phyloP scores from a whole-genome alignment of 2,888 invertebrate species.

The Eulithis prunata region DNA sequence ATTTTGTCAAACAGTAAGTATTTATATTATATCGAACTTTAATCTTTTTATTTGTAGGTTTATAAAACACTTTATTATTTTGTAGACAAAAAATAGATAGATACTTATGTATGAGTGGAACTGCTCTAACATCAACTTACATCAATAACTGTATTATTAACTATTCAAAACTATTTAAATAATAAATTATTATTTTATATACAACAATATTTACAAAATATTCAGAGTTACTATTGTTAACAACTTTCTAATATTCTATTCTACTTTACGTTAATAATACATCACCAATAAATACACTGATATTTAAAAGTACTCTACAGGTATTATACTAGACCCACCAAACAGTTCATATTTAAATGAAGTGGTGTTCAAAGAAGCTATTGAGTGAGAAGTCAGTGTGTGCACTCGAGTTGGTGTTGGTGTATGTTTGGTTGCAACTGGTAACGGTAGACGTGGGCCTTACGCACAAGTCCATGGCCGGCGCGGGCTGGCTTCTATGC shows the following conservation, averaged over 20 bases:
- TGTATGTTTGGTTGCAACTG: slow-evolving; percentile 49
- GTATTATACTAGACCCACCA: background rate
- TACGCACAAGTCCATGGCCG: slow-evolving; percentile 52
- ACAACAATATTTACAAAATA: slow-evolving; percentile 30
- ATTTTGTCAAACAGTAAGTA: too few relatives aligned
- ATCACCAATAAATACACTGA: slow-evolving; percentile 3
- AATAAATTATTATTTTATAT: slow-evolving; percentile 2
- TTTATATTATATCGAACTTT: background rate
- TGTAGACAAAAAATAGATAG: background rate
- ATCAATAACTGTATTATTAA: slow-evolving; percentile 2
- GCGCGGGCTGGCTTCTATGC: slow-evolving; percentile 44
- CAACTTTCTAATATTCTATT: slow-evolving; percentile 16
- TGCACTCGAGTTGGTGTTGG: slow-evolving; percentile 45
- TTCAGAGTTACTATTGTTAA: slow-evolving; percentile 15
- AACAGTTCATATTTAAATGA: slow-evolving; percentile 15
- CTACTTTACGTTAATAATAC: background rate
- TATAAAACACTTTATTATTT: background rate
- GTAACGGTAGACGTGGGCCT: slow-evolving; percentile 58
- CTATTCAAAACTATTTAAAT: slow-evolving; percentile 5
- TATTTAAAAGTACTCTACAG: background rate
- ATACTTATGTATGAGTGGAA: background rate
- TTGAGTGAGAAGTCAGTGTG: slow-evolving; percentile 33
- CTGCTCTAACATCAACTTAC: slow-evolving; percentile 4
- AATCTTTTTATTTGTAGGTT: background rate
- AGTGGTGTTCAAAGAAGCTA: slow-evolving; percentile 37